Evolutionary conservation across 2,113 vertebrate species (phyloP).

Genomic region (Microcebus griseorufus): DNA sequence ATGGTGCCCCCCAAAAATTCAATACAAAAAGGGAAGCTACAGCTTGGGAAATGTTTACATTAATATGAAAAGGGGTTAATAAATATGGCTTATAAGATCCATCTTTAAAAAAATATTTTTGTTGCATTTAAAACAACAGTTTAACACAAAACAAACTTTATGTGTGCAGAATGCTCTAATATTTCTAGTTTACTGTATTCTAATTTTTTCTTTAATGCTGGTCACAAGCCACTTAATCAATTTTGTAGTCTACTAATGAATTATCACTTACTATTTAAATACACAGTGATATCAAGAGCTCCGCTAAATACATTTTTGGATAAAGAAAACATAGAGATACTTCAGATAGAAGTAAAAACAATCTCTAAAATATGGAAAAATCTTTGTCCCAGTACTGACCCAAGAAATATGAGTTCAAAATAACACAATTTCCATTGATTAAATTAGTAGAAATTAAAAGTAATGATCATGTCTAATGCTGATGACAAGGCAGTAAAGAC

Average conservation of each 20-base stretch:
- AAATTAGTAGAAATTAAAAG: constrained; percentile 28
- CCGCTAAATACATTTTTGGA: background rate
- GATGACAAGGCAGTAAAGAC: background rate
- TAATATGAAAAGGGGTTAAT: background rate
- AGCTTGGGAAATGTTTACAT: background rate
- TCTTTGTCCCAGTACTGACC: background rate
- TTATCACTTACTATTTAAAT: background rate
- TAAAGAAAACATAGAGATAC: background rate
- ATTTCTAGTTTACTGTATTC: background rate
- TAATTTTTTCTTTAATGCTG: background rate
- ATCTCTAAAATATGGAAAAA: background rate
- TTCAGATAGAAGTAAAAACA: constrained; percentile 12
- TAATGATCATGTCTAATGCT: background rate
- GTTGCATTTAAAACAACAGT: background rate
- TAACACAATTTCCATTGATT: background rate
- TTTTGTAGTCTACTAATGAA: background rate
- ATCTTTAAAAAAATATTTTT: constrained; percentile 9
- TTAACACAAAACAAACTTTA: background rate
- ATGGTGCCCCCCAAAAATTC: background rate
- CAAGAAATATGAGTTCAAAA: no score
- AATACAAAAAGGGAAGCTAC: background rate
- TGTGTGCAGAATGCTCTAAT: no score
- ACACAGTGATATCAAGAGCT: background rate
- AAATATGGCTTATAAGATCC: background rate
- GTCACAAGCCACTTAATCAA: background rate